phyloP scores from a whole-genome alignment of 2,888 invertebrate species.

The Melinaea marsaeus region DNA sequence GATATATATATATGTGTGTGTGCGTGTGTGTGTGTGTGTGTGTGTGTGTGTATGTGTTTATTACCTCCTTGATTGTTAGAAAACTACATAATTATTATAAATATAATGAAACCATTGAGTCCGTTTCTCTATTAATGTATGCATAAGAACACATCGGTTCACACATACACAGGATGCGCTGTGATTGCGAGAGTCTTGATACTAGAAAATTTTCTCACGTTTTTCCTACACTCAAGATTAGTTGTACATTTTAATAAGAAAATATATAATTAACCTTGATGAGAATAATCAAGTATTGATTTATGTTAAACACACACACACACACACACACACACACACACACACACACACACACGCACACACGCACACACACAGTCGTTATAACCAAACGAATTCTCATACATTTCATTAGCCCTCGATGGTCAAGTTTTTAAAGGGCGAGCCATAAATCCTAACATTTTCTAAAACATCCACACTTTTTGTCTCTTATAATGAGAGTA shows the following conservation, averaged over 20 bases:
- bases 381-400: slow-evolving; percentile 27
- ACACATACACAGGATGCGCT: neutral
- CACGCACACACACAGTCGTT: slow-evolving; percentile 24
- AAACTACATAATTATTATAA: no score
- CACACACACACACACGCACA: slow-evolving; percentile 26
- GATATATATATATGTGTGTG: neutral
- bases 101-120: no score
- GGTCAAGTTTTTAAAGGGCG: slow-evolving; percentile 39
- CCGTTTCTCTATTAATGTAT: no score
- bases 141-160: neutral
- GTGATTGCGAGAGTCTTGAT: neutral
- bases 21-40: neutral
- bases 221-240: slow-evolving; percentile 4
- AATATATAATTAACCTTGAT: no score
- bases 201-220: slow-evolving; percentile 5
- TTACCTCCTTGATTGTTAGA: no score
- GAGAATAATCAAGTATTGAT: neutral
- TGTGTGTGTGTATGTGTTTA: neutral
- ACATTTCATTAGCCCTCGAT: slow-evolving; percentile 39
- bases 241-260: neutral
- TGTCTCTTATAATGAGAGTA: slow-evolving; percentile 71
- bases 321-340: slow-evolving; percentile 25
- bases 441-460: slow-evolving; percentile 51
- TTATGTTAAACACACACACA: slow-evolving; percentile 15
- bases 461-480: slow-evolving; percentile 57